Evolutionary conservation across 2,888 invertebrate species (phyloP).

Genomic region (Ophraella communa): DNA sequence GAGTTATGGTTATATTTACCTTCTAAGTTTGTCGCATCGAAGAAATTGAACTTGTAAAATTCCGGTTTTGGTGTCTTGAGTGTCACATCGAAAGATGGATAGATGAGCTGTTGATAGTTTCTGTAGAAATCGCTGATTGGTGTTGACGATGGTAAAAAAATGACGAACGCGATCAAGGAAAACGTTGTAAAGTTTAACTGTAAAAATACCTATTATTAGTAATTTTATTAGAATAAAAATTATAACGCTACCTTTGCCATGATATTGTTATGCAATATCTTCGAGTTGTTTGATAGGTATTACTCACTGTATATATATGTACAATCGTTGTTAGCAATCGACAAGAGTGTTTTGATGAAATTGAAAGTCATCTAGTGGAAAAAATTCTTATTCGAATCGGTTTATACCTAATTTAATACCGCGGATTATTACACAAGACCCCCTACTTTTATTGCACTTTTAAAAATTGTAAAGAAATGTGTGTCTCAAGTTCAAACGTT

Average conservation of each 20-base stretch:
- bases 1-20: slow-evolving; percentile 2
- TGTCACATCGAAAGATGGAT: slow-evolving; percentile 2
- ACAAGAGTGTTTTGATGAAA: slow-evolving; percentile 17
- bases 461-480: too few relatives aligned
- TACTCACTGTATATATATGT: slow-evolving; percentile 10
- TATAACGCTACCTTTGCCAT: slow-evolving; percentile 6
- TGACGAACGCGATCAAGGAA: background rate
- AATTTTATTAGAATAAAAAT: slow-evolving; percentile 2
- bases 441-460: slow-evolving; percentile 17
- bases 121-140: background rate
- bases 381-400: slow-evolving; percentile 5
- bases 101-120: slow-evolving; percentile 11
- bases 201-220: background rate
- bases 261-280: slow-evolving; percentile 8
- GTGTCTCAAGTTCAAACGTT: slow-evolving; percentile 27
- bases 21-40: background rate
- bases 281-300: background rate
- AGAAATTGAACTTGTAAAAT: background rate
- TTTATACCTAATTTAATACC: slow-evolving; percentile 25
- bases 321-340: slow-evolving; percentile 4
- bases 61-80: background rate
- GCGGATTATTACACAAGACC: slow-evolving; percentile 20
- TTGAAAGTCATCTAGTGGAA: slow-evolving; percentile 19
- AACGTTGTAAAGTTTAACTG: background rate
- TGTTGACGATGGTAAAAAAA: slow-evolving; percentile 1